A percentile compares a stretch with the other conserved stretches of the same genome.
phyloP scores from a whole-genome alignment of 2,797 vertebrate species.

The Pempheris klunzingeri region DNA sequence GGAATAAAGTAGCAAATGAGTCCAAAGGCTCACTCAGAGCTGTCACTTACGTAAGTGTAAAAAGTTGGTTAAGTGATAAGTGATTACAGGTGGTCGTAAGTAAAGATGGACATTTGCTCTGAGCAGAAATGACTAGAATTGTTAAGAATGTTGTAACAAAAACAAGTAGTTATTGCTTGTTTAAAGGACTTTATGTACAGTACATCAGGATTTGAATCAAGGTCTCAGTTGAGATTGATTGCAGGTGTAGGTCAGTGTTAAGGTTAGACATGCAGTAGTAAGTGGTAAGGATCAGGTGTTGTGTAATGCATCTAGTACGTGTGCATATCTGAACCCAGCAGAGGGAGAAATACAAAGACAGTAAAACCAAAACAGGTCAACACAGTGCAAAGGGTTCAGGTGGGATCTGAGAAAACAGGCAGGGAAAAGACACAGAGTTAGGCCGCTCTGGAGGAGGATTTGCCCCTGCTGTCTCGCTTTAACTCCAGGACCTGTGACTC shows the following conservation, averaged over 20 bases:
- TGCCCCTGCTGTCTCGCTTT: constrained; percentile 49
- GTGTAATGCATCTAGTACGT: constrained; percentile 1
- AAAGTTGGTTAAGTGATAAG: background rate
- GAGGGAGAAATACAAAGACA: constrained; percentile 26
- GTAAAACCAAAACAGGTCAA: constrained; percentile 29
- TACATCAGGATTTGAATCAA: background rate
- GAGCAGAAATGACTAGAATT: background rate
- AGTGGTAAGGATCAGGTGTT: constrained; percentile 4
- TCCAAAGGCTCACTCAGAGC: background rate
- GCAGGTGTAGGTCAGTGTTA: too few relatives aligned
- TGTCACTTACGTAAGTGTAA: background rate
- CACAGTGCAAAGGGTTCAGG: constrained; percentile 5
- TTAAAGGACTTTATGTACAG: background rate
- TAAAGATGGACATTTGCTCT: background rate
- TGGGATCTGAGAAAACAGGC: constrained; percentile 27
- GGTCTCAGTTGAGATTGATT: background rate
- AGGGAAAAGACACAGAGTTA: constrained; percentile 37
- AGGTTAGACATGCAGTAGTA: constrained; percentile 14
- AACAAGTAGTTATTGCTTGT: background rate
- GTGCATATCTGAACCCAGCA: background rate
- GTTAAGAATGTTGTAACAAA: background rate
- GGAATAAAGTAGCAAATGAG: background rate
- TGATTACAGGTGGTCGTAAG: background rate
- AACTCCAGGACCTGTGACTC: constrained; percentile 74
- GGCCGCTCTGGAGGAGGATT: constrained; percentile 42